These are phyloP conservation scores for Gila robusta DNA, from an alignment of 2,797 vertebrate species.

Conservation along the genomic window DNA sequence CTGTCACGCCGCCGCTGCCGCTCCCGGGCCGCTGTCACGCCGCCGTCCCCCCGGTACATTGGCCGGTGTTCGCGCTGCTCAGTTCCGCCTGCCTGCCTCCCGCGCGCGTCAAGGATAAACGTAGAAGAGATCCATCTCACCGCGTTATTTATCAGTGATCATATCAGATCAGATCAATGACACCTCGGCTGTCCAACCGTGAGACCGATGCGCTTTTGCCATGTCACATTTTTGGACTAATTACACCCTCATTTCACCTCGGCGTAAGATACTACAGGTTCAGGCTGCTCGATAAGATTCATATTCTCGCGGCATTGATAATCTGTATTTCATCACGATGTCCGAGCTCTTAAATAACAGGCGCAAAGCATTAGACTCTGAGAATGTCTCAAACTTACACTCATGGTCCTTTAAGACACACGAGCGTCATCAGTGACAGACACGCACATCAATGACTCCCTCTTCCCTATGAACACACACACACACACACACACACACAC, in stretches of 20 bases:
- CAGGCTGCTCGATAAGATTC: not conserved
- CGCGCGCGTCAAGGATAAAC: conserved; percentile 68
- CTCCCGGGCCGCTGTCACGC: conserved; percentile 60
- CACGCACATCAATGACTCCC: conserved; percentile 3
- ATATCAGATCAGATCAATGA: conserved; percentile 40
- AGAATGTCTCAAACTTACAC: conserved; percentile 24
- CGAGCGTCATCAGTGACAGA: conserved; percentile 36
- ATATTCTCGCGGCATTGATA: not conserved
- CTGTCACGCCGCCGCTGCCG: conserved; percentile 28
- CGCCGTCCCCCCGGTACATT: conserved; percentile 63
- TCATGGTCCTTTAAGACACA: conserved; percentile 40
- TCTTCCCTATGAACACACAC: conserved; percentile 5
- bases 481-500: not conserved
- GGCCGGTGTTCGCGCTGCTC: conserved; percentile 62
- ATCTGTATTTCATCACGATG: conserved; percentile 15
- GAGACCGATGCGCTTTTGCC: conserved; percentile 17
- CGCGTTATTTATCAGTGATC: conserved; percentile 39
- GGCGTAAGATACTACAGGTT: not conserved
- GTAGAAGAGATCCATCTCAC: conserved; percentile 13
- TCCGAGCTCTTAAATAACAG: conserved; percentile 14
- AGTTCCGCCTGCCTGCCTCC: conserved; percentile 45
- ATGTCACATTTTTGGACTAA: conserved; percentile 25
- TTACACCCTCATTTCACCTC: conserved; percentile 10
- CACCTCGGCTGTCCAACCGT: conserved; percentile 26
- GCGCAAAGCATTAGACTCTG: conserved; percentile 2